These are phyloP conservation scores for Neotoma lepida DNA, from an alignment of 2,113 vertebrate genomes.

Conservation along the genomic window DNA sequence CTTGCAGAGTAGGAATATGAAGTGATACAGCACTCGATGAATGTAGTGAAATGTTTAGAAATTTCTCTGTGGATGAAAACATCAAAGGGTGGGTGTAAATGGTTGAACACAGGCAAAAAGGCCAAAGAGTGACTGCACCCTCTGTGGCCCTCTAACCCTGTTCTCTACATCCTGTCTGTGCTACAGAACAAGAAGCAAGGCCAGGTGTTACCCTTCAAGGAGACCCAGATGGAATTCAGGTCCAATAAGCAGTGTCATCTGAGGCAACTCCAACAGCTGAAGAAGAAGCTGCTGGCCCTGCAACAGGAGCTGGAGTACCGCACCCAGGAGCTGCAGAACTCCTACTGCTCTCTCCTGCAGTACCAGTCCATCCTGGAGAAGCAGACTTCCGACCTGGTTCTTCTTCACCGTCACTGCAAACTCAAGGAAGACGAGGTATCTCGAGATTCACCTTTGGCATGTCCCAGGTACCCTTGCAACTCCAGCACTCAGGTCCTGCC, in stretches of 20 bases:
- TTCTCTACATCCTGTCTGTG: not conserved
- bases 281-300: slow-evolving; percentile 76
- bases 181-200: slow-evolving; percentile 62
- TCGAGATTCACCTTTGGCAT: not conserved
- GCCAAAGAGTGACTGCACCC: not conserved
- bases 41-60: slow-evolving; percentile 13
- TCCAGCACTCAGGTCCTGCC: not conserved
- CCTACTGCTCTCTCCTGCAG: slow-evolving; percentile 82
- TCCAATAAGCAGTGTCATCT: slow-evolving; percentile 69
- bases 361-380: slow-evolving; percentile 74
- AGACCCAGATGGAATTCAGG: slow-evolving; percentile 52
- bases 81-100: slow-evolving; percentile 3
- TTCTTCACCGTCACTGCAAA: slow-evolving; percentile 81
- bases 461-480: not conserved
- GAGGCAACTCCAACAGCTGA: slow-evolving; percentile 78
- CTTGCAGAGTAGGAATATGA: not conserved
- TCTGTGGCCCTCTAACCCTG: not conserved
- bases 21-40: not conserved
- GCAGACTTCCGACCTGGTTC: slow-evolving; percentile 79
- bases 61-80: slow-evolving; percentile 24
- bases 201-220: not conserved
- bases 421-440: slow-evolving; percentile 84
- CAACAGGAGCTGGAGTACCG: slow-evolving; percentile 83
- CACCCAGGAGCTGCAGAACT: slow-evolving; percentile 73
- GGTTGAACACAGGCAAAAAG: not conserved